These are phyloP conservation scores for Corythornis vintsioides DNA, from an alignment of 2,113 vertebrate genomes.

Conservation along the genomic window DNA sequence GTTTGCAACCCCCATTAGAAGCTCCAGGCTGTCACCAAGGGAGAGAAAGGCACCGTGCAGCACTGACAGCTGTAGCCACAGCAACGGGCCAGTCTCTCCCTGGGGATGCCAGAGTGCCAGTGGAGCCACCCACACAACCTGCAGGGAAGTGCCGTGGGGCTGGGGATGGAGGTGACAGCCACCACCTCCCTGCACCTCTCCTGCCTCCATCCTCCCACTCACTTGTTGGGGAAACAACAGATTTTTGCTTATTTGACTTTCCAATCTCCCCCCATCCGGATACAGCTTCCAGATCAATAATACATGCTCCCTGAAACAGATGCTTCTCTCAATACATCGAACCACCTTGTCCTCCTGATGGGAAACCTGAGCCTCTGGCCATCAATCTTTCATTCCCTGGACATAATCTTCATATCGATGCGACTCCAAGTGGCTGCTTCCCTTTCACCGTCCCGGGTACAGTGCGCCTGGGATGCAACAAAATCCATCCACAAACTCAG, in stretches of 20 bases:
- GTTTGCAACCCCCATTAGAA: not conserved
- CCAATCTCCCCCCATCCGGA: accelerated
- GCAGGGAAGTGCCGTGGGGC: accelerated
- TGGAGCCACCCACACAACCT: accelerated
- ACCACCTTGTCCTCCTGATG: not conserved
- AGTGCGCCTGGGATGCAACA: not conserved
- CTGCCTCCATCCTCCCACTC: not conserved
- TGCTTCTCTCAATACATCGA: constrained; percentile 16
- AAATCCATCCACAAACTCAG: not conserved
- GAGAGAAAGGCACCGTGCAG: not conserved
- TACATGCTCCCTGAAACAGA: constrained; percentile 66
- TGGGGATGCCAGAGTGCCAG: not conserved
- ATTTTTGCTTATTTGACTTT: not conserved
- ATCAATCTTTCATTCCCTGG: constrained; percentile 73
- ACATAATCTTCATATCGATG: constrained; percentile 11
- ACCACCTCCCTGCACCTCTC: accelerated
- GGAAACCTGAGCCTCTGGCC: constrained; percentile 43
- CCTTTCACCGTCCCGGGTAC: not conserved
- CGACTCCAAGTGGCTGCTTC: not conserved
- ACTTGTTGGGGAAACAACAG: not conserved
- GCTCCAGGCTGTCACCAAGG: not conserved
- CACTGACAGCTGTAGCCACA: not conserved
- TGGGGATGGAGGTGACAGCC: not conserved
- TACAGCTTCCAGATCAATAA: constrained; percentile 62
- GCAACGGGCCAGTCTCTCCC: not conserved